Percentiles rank a stretch among this genome's conserved stretches.
phyloP scores from a whole-genome alignment of 2,113 vertebrate genomes.

The Hydrochoerus hydrochaeris region DNA sequence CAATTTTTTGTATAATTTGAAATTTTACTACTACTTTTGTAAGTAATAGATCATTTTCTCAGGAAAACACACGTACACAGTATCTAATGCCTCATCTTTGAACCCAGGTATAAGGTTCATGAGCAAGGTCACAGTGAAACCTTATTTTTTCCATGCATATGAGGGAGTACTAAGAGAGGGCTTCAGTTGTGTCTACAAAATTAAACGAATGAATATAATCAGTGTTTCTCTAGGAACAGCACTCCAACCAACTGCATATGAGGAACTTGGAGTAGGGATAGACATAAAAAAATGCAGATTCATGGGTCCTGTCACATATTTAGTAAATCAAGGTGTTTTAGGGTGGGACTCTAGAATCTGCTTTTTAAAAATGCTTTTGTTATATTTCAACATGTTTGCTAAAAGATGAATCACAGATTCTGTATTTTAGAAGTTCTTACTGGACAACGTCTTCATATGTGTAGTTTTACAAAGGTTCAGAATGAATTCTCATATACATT shows the following conservation, averaged over 20 bases:
- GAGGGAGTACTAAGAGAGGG: neutral
- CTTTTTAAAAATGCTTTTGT: neutral
- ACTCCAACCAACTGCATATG: neutral
- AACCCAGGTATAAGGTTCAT: neutral
- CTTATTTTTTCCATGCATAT: neutral
- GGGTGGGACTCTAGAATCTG: neutral
- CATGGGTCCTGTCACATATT: neutral
- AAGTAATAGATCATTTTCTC: neutral
- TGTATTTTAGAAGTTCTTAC: neutral
- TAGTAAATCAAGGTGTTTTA: neutral
- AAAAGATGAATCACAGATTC: neutral
- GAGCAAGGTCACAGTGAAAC: neutral
- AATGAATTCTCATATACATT: neutral
- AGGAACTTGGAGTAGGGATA: neutral
- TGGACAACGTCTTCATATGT: neutral
- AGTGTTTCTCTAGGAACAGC: neutral
- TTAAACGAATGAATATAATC: neutral
- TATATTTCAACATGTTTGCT: slow-evolving; percentile 11
- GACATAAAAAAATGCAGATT: neutral
- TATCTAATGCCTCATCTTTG: neutral
- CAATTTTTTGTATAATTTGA: neutral
- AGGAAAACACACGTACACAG: neutral
- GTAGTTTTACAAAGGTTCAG: slow-evolving; percentile 7
- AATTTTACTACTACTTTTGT: neutral
- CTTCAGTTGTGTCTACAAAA: neutral